Percentiles rank a stretch among this genome's conserved stretches.
phyloP scores from a whole-genome alignment of 1,140 invertebrate genomes.

The Hydropsyche tenuis region DNA sequence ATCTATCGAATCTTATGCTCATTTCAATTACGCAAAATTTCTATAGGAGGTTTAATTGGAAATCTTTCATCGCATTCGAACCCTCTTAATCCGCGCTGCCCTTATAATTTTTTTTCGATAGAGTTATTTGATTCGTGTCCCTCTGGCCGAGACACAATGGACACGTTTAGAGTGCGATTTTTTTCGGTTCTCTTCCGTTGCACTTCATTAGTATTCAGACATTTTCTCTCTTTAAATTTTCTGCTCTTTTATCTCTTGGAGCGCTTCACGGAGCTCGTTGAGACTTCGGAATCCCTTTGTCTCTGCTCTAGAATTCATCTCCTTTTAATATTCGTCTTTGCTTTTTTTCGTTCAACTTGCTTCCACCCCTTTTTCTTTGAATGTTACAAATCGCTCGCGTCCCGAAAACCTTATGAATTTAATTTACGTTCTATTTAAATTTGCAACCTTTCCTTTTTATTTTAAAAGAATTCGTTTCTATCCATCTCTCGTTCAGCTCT shows the following conservation, averaged over 20 bases:
- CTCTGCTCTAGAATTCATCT: constrained; percentile 18
- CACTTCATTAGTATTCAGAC: constrained; percentile 38
- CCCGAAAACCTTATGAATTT: neutral
- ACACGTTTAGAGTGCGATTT: neutral
- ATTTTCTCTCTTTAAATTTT: constrained; percentile 28
- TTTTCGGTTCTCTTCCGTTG: neutral
- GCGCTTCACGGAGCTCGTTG: neutral
- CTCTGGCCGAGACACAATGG: constrained; percentile 3
- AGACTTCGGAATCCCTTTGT: constrained; percentile 19
- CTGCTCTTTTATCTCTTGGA: constrained; percentile 31
- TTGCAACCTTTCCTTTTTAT: neutral
- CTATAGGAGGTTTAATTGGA: constrained; percentile 48
- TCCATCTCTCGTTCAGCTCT: neutral
- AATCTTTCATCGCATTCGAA: constrained; percentile 43
- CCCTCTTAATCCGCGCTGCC: neutral
- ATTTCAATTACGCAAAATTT: constrained; percentile 42
- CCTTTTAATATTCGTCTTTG: constrained; percentile 7
- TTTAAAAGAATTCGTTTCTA: neutral
- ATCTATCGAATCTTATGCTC: constrained; percentile 47
- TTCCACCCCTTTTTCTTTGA: constrained; percentile 6
- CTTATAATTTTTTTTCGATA: neutral
- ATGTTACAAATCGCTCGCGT: too few species aligned
- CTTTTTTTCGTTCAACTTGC: neutral
- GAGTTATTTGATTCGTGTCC: constrained; percentile 11
- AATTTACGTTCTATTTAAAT: neutral